Evolutionary conservation across 2,797 vertebrate species (phyloP).

Genomic region (Sternarchorhynchus goeldii): DNA sequence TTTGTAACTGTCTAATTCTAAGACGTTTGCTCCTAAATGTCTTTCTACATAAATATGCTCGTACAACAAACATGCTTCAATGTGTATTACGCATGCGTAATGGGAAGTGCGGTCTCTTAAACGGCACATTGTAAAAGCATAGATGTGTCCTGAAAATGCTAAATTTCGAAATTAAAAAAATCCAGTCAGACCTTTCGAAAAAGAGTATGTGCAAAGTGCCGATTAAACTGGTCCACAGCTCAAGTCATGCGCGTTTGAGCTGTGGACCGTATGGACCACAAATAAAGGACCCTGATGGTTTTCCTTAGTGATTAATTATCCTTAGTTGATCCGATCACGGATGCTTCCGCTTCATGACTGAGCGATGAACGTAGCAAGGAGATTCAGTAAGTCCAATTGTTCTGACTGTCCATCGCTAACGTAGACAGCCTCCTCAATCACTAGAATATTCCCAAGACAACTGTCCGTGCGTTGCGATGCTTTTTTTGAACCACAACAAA

Average conservation of each 20-base stretch:
- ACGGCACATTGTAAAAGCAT: not conserved
- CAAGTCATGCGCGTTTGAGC: not conserved
- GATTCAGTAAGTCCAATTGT: conserved; percentile 15
- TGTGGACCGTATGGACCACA: too few species aligned
- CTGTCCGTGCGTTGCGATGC: conserved; percentile 3
- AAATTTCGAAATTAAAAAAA: too few species aligned
- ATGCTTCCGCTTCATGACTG: conserved; percentile 10
- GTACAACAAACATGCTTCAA: too few species aligned
- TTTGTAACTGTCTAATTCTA: not conserved
- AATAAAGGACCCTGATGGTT: conserved; percentile 4
- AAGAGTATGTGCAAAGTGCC: too few species aligned
- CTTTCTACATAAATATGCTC: not conserved
- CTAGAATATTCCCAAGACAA: conserved; percentile 30
- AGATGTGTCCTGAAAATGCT: not conserved
- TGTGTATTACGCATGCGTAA: not conserved
- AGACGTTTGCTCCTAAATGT: too few species aligned
- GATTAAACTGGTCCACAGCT: not conserved
- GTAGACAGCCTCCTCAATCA: conserved; percentile 26
- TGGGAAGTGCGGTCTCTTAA: not conserved
- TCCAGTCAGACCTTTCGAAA: too few species aligned
- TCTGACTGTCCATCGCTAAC: conserved; percentile 29
- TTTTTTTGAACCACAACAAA: conserved; percentile 32
- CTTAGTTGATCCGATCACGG: not conserved
- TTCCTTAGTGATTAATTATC: conserved; percentile 14
- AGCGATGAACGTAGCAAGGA: conserved; percentile 7